Percentiles rank a stretch among this genome's conserved stretches.
Conservation (phyloP, 1,140 invertebrate genomes). For the Drosophila virilis region DNA sequence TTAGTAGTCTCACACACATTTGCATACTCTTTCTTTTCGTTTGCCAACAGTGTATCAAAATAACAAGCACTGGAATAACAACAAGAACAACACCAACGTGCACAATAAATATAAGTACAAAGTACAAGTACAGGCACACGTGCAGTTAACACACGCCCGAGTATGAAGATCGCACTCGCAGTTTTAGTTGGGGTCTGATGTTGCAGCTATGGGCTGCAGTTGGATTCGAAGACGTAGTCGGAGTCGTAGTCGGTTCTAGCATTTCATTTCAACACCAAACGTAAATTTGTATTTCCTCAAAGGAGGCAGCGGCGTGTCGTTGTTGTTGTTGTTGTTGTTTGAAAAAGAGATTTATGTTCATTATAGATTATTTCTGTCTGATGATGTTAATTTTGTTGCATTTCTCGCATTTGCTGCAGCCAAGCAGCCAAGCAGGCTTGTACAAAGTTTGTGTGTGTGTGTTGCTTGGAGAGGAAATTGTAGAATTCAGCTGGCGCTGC, state of each 20-base stretch:
- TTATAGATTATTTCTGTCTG: conserved; percentile 84
- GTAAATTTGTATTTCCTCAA: conserved; percentile 81
- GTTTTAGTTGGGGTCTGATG: conserved; percentile 1
- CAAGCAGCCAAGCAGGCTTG: conserved; percentile 20
- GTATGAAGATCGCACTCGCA: conserved; percentile 27
- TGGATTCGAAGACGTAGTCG: conserved; percentile 6
- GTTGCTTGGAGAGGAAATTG: conserved; percentile 54
- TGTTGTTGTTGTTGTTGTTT: conserved; percentile 28
- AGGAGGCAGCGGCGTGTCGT: conserved; percentile 48
- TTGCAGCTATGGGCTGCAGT: neutral
- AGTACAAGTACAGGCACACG: conserved; percentile 43
- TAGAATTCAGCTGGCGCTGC: conserved; percentile 55
- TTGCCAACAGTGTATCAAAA: conserved; percentile 22
- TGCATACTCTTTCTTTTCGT: neutral
- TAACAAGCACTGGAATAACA: conserved; percentile 39
- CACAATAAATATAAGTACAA: conserved; percentile 41
- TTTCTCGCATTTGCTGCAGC: conserved; percentile 78
- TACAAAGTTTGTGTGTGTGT: conserved; percentile 18
- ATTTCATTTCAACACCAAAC: conserved; percentile 82
- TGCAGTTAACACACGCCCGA: conserved; percentile 38
- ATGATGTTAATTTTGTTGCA: conserved; percentile 83
- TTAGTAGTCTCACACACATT: too few relatives aligned
- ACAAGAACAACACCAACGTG: conserved; percentile 21
- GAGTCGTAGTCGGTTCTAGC: conserved; percentile 46
- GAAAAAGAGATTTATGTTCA: conserved; percentile 82